A percentile compares a stretch with the other conserved stretches of the same genome.
phyloP scores from a whole-genome alignment of 2,888 invertebrate species.

The Ptychoptera albimana region DNA sequence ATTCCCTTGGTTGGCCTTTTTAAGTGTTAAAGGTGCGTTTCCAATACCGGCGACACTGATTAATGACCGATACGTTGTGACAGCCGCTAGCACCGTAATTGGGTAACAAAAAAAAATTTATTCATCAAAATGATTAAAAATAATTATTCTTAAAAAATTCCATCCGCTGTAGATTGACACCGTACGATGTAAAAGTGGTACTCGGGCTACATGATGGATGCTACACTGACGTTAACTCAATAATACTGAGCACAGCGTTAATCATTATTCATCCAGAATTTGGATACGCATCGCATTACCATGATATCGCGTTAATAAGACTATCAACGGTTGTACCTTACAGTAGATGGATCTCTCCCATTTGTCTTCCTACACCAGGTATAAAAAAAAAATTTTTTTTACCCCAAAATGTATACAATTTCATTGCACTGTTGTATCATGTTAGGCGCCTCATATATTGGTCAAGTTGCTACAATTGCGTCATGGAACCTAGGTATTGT shows the following conservation, averaged over 20 bases:
- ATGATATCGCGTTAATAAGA: constrained; percentile 39
- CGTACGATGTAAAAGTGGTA: constrained; percentile 34
- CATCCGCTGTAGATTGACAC: constrained; percentile 22
- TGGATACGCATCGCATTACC: constrained; percentile 30
- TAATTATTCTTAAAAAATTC: background rate
- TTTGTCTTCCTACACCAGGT: constrained; percentile 40
- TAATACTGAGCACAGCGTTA: constrained; percentile 17
- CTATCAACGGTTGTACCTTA: constrained; percentile 34
- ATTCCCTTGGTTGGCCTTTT: constrained; percentile 18
- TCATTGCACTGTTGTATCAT: background rate
- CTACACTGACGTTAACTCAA: constrained; percentile 31
- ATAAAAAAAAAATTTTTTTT: constrained; percentile 7
- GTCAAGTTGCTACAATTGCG: constrained; percentile 5
- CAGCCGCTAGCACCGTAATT: constrained; percentile 35
- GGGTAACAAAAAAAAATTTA: constrained; percentile 26
- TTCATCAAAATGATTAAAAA: background rate
- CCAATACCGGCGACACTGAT: constrained; percentile 35
- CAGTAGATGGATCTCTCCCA: constrained; percentile 35
- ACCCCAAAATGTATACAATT: no score
- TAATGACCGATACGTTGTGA: constrained; percentile 40
- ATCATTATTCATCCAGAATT: constrained; percentile 36
- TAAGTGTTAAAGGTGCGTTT: constrained; percentile 28
- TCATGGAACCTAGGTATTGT: constrained; percentile 1
- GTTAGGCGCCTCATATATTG: constrained; percentile 4
- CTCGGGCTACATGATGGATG: constrained; percentile 39